phyloP scores from a whole-genome alignment of 2,797 vertebrate genomes.

The Hephaestus fuliginosus region DNA sequence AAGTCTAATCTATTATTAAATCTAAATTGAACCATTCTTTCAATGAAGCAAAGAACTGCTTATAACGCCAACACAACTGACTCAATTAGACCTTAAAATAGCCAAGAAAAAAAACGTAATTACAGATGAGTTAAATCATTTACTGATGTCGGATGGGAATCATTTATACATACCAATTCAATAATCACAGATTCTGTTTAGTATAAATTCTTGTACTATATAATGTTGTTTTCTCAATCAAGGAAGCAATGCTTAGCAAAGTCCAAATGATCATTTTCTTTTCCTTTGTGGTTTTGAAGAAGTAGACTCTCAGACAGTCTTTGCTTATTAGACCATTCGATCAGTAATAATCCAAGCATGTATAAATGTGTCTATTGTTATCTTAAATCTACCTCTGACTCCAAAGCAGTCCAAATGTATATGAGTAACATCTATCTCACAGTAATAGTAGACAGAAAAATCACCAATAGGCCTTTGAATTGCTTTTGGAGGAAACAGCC shows the following conservation, averaged over 20 bases:
- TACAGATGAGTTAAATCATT: background rate
- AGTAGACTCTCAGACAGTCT: background rate
- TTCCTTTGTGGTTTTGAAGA: background rate
- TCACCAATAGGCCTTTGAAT: background rate
- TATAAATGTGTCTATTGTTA: background rate
- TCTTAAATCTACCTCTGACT: slow-evolving; percentile 7
- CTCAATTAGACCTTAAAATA: too few species aligned
- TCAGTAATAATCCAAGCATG: background rate
- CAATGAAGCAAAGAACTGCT: too few species aligned
- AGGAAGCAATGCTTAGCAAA: background rate
- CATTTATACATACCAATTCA: background rate
- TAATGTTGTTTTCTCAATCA: background rate
- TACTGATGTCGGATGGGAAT: background rate
- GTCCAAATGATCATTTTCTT: slow-evolving; percentile 3
- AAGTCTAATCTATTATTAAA: too few species aligned
- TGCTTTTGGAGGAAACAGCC: background rate
- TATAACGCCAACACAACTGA: background rate
- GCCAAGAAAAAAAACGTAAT: too few species aligned
- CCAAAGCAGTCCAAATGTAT: background rate
- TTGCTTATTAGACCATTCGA: background rate
- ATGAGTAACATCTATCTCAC: slow-evolving; percentile 3
- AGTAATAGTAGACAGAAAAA: background rate
- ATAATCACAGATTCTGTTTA: background rate
- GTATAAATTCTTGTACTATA: background rate
- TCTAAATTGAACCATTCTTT: background rate